Base-by-base conservation (phyloP, 2,113 vertebrate genomes). In the Chloropsis hardwickii region DNA sequence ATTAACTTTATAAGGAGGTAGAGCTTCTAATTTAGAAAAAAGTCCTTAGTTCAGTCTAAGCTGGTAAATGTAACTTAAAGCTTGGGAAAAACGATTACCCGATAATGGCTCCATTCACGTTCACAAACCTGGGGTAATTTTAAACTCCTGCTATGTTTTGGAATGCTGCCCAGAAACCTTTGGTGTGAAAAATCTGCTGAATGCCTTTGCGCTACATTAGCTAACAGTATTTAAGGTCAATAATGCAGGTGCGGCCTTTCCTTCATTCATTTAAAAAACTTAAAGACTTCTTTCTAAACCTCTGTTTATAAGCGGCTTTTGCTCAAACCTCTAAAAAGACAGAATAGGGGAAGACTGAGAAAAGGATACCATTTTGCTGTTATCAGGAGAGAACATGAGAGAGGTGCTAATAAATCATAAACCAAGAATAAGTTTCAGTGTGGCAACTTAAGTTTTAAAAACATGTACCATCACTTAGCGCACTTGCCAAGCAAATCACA, bases 111-210 rank as follows among this genome's bases (percentile, higher is more conserved):
- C 57, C 88, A 84, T 96, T 96, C 88, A 94, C 77, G 82, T 83
- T 94, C 66, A 95, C 60, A 77, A 90, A 90, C 61, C 57, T 85
- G 48, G 71, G 73, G 77, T 96, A 54, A 85, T 86, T 96, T 91
- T 94, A 92, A 92, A 88, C 50, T 92, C 74, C 83, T 93, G 76
- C 70, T 88, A 65, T 60, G 64, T 95, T 95, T 95, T 96, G 91
- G 94, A 97, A 91, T 47, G 56, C 33, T 96, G 89, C 87, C 94
- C 94, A 90, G 95, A 94, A 95, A 95, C 95, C 67, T 93, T 85
- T 81, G 51, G 72, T 96, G 94, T 93, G 88, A 96, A 95, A 95
- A 96, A 94, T 93, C 88, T 81, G 67, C 82, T 60, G 76, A 92
- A 95, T 93, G 82, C 65, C 79, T 95, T 86, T 93, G 67, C 1